Evolutionary conservation across 2,113 vertebrate genomes (phyloP).

Genomic region (Dolichallabes microphthalmus): DNA sequence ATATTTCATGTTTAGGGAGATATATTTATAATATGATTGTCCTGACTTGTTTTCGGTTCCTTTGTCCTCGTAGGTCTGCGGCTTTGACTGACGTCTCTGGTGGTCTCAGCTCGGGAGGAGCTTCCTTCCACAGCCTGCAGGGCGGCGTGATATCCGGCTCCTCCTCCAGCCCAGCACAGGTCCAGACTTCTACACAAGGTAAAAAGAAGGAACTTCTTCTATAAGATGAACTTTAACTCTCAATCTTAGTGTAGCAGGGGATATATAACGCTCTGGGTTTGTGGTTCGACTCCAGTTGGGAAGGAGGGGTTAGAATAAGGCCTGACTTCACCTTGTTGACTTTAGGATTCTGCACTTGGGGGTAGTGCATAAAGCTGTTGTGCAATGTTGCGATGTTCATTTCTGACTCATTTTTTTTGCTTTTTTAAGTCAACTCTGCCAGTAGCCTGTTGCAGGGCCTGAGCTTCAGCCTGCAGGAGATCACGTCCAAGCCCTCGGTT

Average conservation of each 20-base stretch:
- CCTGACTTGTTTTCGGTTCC: background rate
- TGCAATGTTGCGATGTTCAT: background rate
- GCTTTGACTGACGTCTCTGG: constrained; percentile 73
- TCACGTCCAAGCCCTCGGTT: constrained; percentile 81
- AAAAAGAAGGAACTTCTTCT: constrained; percentile 42
- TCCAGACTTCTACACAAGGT: constrained; percentile 84
- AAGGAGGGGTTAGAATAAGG: background rate
- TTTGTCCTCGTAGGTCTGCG: constrained; percentile 46
- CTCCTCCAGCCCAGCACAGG: constrained; percentile 68
- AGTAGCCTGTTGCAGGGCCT: constrained; percentile 95
- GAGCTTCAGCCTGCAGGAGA: constrained; percentile 97
- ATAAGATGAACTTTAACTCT: background rate
- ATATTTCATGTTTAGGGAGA: background rate
- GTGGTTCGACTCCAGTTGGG: background rate
- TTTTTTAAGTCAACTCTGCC: constrained; percentile 82
- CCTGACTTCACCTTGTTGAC: background rate
- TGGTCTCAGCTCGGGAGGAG: constrained; percentile 74
- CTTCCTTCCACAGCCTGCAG: constrained; percentile 83
- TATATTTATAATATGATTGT: background rate
- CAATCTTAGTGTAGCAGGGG: no score
- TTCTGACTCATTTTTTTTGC: background rate
- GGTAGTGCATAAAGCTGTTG: background rate
- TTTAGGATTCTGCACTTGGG: background rate
- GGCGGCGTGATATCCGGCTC: constrained; percentile 76
- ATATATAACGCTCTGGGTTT: background rate